Evolutionary conservation across 2,888 invertebrate genomes (phyloP).

Genomic region (Neoascia interrupta): DNA sequence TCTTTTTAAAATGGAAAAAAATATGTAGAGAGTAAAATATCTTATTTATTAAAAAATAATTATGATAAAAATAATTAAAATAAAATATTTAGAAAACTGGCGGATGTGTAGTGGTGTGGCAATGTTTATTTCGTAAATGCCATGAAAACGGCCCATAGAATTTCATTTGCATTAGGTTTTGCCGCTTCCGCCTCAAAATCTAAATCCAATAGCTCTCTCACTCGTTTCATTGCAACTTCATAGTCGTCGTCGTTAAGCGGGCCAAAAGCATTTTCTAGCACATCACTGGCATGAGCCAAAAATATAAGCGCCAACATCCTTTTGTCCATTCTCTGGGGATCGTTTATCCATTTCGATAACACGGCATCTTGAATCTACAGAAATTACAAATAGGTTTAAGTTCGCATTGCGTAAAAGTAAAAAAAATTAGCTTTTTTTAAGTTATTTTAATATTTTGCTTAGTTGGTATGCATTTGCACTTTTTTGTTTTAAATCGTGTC

Average conservation of each 20-base stretch:
- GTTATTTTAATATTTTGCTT: not conserved
- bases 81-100: constrained; percentile 57
- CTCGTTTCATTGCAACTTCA: constrained; percentile 98
- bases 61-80: constrained; percentile 63
- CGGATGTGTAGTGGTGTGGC: constrained; percentile 72
- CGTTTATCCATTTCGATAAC: constrained; percentile 96
- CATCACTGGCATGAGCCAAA: constrained; percentile 98
- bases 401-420: too few species aligned
- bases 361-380: constrained; percentile 98
- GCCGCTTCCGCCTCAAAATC: constrained; percentile 98
- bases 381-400: too few species aligned
- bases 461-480: too few species aligned
- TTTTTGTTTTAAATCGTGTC: too few species aligned
- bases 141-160: constrained; percentile 99
- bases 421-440: not conserved
- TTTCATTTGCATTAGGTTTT: constrained; percentile 94
- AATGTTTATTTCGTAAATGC: constrained; percentile 96
- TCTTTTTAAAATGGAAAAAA: constrained; percentile 28
- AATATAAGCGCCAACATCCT: constrained; percentile 95
- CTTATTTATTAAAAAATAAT: constrained; percentile 65
- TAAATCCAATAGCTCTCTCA: constrained; percentile 95
- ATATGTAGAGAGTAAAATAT: constrained; percentile 61
- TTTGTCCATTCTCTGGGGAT: constrained; percentile 98
- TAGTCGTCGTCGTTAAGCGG: constrained; percentile 98
- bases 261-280: constrained; percentile 99